A percentile compares a stretch with the other conserved stretches of the same genome.
Evolutionary conservation across 2,797 vertebrate genomes (phyloP).

Genomic region (Sarcoramphus papa): DNA sequence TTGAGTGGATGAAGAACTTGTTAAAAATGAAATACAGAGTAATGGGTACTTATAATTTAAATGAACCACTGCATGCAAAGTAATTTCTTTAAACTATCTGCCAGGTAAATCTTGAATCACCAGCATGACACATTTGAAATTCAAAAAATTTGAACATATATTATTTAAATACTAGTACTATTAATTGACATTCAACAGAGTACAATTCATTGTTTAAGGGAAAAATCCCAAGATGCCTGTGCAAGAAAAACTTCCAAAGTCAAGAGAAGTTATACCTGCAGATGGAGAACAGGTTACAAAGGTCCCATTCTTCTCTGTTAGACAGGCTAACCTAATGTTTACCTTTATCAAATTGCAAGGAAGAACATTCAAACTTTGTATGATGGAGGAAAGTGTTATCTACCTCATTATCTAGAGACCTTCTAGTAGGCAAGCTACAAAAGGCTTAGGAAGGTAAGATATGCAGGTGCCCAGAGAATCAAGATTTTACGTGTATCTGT

Average conservation of each 20-base stretch:
- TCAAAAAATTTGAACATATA: slow-evolving; percentile 24
- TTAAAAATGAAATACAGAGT: slow-evolving; percentile 59
- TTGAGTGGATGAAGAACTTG: slow-evolving; percentile 41
- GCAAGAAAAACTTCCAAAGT: not conserved
- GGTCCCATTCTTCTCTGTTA: not conserved
- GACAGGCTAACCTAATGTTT: not conserved
- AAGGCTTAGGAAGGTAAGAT: not conserved
- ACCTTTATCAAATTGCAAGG: not conserved
- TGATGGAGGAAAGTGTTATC: not conserved
- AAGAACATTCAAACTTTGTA: not conserved
- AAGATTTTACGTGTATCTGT: not conserved
- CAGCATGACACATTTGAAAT: slow-evolving; percentile 30
- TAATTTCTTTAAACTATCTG: slow-evolving; percentile 54
- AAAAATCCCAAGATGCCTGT: not conserved
- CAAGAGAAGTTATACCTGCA: not conserved
- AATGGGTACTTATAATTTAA: slow-evolving; percentile 57
- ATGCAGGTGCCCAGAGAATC: not conserved
- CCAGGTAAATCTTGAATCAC: slow-evolving; percentile 44
- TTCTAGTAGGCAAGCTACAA: not conserved
- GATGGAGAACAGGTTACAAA: not conserved
- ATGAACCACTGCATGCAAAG: slow-evolving; percentile 37
- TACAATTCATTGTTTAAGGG: not conserved
- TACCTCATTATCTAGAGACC: not conserved
- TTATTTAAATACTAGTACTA: slow-evolving; percentile 35
- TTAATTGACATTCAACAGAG: slow-evolving; percentile 31